A percentile compares a stretch with the other conserved stretches of the same genome.
phyloP scores from a whole-genome alignment of 2,888 invertebrate species.

The Unio pictorum region DNA sequence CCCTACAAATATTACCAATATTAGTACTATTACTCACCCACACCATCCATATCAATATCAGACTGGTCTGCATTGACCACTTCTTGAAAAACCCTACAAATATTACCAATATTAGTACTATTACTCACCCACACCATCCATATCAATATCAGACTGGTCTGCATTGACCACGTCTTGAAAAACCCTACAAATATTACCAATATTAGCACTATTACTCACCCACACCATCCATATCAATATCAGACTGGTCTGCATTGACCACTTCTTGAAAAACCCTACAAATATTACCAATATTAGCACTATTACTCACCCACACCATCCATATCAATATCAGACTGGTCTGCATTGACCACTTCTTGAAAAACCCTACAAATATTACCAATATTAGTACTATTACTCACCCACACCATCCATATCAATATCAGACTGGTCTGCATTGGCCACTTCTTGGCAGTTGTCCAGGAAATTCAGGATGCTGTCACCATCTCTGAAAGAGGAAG shows the following conservation, averaged over 20 bases:
- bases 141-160: conserved; percentile 33
- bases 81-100: not conserved
- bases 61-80: conserved; percentile 42
- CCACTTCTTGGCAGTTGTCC: conserved; percentile 39
- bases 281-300: too few species aligned
- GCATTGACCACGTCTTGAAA: conserved; percentile 28
- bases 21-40: not conserved
- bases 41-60: conserved; percentile 25
- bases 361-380: too few species aligned
- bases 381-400: not conserved
- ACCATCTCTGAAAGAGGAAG: conserved; percentile 33
- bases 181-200: too few species aligned
- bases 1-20: too few species aligned
- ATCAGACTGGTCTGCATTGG: conserved; percentile 42
- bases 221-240: conserved; percentile 23
- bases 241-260: conserved; percentile 42
- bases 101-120: too few species aligned
- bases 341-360: conserved; percentile 33
- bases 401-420: conserved; percentile 19
- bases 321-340: conserved; percentile 29
- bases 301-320: conserved; percentile 11
- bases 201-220: not conserved
- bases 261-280: not conserved
- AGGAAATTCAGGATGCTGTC: conserved; percentile 39
- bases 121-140: conserved; percentile 12